Conservation (phyloP, 2,113 vertebrate genomes). For the Setophaga petechia region DNA sequence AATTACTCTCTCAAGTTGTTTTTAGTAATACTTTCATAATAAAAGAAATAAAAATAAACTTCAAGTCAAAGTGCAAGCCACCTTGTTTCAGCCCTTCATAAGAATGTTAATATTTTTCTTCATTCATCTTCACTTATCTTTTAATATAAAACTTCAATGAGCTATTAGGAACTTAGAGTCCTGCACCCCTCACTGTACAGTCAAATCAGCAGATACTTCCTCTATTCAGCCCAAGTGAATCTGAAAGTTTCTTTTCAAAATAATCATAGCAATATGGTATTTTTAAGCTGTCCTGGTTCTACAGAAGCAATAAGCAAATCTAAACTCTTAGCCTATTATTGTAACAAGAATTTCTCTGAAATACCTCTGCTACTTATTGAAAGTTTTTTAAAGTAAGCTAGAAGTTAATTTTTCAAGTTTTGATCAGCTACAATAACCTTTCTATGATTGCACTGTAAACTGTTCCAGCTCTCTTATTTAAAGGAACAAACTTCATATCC, state of each 20-base stretch:
- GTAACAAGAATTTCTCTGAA: not conserved
- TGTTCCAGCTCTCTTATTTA: slow-evolving; percentile 28
- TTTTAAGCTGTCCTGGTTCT: not conserved
- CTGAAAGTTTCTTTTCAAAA: slow-evolving; percentile 13
- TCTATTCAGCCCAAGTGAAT: not conserved
- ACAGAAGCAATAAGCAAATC: slow-evolving; percentile 16
- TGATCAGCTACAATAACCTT: slow-evolving; percentile 22
- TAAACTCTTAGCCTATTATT: not conserved
- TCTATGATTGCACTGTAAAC: slow-evolving; percentile 59
- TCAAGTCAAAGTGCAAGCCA: slow-evolving; percentile 61
- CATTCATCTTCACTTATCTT: slow-evolving; percentile 45
- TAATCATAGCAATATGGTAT: not conserved
- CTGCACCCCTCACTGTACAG: not conserved
- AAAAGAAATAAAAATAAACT: not conserved
- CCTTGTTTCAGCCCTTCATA: slow-evolving; percentile 53
- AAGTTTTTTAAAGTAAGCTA: not conserved
- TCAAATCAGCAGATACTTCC: not conserved
- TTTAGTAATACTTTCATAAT: slow-evolving; percentile 15
- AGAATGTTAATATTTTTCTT: slow-evolving; percentile 22
- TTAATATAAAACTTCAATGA: slow-evolving; percentile 45
- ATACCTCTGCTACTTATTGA: not conserved
- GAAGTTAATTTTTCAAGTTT: slow-evolving; percentile 40
- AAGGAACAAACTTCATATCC: slow-evolving; percentile 42
- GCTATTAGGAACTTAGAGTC: not conserved
- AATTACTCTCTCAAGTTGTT: slow-evolving; percentile 1